Evolutionary conservation across 1,140 invertebrate genomes (phyloP), one percentile per base, ranked within the genome.

Genomic region (Drosophila tani): DNA sequence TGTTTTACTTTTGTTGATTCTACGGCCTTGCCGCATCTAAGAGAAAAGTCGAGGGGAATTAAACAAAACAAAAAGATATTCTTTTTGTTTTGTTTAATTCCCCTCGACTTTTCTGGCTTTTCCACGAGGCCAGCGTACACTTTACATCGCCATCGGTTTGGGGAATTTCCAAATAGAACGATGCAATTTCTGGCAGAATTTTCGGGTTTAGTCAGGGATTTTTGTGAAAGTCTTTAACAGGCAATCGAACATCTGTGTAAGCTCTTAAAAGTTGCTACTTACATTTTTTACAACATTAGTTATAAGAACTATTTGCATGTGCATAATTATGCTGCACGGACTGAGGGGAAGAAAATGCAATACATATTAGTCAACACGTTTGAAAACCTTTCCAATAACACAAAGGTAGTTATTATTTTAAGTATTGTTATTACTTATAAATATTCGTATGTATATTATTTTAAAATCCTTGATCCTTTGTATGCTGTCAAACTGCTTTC

Each of bases 1-100:
- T 90, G 85, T 90, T 85, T 90, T 90, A 90, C 85, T 90, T 85
- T 90, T 90, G 81, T 90, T 85, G 81, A 79, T 79, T 66, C 57
- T 73, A 62, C 74, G 73, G 51, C 51, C 68, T 60, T 70, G 55
- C 55, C 51, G 43, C 55, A 60, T 46, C 21, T 27, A 56, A 49
- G 35, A 53, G 29, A 35, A 38, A 62, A 68, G 12, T 51, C 53
- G n/a, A 79, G 70, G 66, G 59, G 79, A 73, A 86, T 73, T 79
- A 86, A 86, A 82, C 70, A 79, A 76, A 75, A 75, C 68, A 57
- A 27, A 86, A 86, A 65, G 53, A 65, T n/a, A n/a, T n/a, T n/a
- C n/a, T n/a, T n/a, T n/a, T n/a, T n/a, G n/a, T n/a, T n/a, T n/a
- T n/a, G n/a, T n/a, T n/a, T n/a, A n/a, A n/a, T n/a, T n/a, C n/a